These are phyloP conservation scores for Stichodactyla helianthus DNA, from an alignment of 64 coral and sea anemone species.

Conservation along the genomic window DNA sequence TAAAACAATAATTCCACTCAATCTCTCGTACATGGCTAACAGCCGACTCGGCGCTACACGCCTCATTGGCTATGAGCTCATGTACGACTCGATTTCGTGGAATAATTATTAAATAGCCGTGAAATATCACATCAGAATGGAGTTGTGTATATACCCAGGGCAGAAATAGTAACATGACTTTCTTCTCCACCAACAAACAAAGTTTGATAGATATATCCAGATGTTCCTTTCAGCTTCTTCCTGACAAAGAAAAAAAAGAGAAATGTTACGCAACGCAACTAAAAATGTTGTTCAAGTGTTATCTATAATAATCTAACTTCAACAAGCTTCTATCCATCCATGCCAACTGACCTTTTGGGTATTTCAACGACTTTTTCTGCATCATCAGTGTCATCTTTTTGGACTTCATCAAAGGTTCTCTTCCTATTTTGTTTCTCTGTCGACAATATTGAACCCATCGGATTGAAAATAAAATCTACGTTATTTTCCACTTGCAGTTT, in stretches of 20 bases:
- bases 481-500: not conserved
- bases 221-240: conserved; percentile 82
- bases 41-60: no score
- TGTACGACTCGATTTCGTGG: no score
- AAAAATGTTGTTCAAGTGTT: not conserved
- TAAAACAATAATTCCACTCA: no score
- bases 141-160: conserved; percentile 47
- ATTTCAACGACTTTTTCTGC: conserved; percentile 34
- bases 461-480: not conserved
- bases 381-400: conserved; percentile 12
- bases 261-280: not conserved
- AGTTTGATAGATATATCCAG: conserved; percentile 93
- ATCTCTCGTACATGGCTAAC: no score
- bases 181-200: conserved; percentile 92
- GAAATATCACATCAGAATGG: no score
- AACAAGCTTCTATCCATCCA: not conserved
- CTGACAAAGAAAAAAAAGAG: conserved; percentile 30
- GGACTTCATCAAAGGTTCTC: not conserved
- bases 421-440: not conserved
- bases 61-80: no score
- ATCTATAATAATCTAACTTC: no score
- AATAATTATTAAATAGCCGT: no score
- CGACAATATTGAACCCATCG: conserved; percentile 19
- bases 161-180: conserved; percentile 89
- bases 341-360: conserved; percentile 28